Evolutionary conservation across 2,888 invertebrate genomes (phyloP), one percentile per base, ranked within the genome.

Genomic region (Drosophila kuntzei): DNA sequence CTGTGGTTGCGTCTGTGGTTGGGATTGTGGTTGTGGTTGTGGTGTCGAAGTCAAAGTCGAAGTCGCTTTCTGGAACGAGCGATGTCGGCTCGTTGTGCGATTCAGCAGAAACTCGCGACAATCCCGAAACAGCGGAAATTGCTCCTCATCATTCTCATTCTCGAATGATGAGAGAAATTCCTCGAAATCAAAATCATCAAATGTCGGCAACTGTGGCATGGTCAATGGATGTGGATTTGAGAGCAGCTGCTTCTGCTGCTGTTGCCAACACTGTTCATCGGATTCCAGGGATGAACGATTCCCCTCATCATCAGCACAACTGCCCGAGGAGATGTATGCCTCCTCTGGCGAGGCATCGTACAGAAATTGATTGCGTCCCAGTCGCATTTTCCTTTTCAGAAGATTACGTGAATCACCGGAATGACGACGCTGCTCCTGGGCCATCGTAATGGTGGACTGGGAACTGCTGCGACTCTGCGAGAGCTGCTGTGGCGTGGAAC

Each of bases 111-210:
- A 91, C 75, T 92, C 91, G 74, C 92, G 91, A 72, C 92, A 92
- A 80, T 92, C 92, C 80, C 92, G 93, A 67, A 94, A 91, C 63
- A 93, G 90, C 5, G 93, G 93, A 89, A 91, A 93, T 87, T 90
- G 92, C 73, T 91, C 91, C 51, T 90, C 93, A 87, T 95, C 94
- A 80, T 87, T 87, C 65, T 95, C 95, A 61, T 92, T 90, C 73
- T 95, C 95, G 89, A 95, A 95, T 71, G 95, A 94, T 78, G 94
- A 94, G 92, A 95, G 94, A 86, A 95, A 94, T 91, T 95, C 95
- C 87, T 95, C 95, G 71, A 95, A 93, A 84, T 93, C 92, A 75
- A 93, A 94, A 89, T 95, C 94, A 90, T 94, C 94, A 78, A 94
- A 94, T 22, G 89, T 86, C 27, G 94, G 92, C 79, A 90, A 71